phyloP scores from a whole-genome alignment of 2,113 vertebrate species.

The Corythoichthys haematopterus region DNA sequence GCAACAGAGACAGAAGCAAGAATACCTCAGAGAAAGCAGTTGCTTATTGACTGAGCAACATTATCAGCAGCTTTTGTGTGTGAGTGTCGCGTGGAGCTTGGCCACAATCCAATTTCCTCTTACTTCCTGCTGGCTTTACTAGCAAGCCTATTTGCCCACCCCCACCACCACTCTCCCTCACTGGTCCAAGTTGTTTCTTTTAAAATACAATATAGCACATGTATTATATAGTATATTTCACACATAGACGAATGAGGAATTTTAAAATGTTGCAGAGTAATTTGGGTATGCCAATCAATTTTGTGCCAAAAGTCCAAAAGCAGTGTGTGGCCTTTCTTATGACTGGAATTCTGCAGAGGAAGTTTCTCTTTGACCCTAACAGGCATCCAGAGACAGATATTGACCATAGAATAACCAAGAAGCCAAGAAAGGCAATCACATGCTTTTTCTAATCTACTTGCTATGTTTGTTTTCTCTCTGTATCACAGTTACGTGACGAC shows the following conservation, averaged over 20 bases:
- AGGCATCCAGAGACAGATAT: slow-evolving; percentile 12
- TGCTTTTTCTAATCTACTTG: slow-evolving; percentile 3
- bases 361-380: slow-evolving; percentile 31
- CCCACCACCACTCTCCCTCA: slow-evolving; percentile 25
- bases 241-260: background rate
- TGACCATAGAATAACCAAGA: background rate
- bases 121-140: slow-evolving; percentile 29
- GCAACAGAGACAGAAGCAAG: slow-evolving; percentile 5
- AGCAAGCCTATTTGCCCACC: slow-evolving; percentile 32
- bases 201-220: background rate
- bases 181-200: slow-evolving; percentile 24
- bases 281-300: background rate
- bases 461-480: background rate
- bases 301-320: slow-evolving; percentile 9
- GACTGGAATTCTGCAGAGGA: slow-evolving; percentile 38
- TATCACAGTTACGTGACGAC: slow-evolving; percentile 1
- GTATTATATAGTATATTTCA: background rate
- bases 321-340: slow-evolving; percentile 30
- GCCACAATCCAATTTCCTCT: slow-evolving; percentile 43
- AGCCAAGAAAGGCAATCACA: slow-evolving; percentile 2
- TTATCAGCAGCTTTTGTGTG: slow-evolving; percentile 37
- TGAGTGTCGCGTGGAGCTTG: slow-evolving; percentile 23
- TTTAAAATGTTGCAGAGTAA: slow-evolving; percentile 11
- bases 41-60: slow-evolving; percentile 35
- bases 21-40: slow-evolving; percentile 19